Evolutionary conservation across 2,797 vertebrate genomes (phyloP), one percentile per base, ranked within the genome.

Genomic region (Pterois miles): DNA sequence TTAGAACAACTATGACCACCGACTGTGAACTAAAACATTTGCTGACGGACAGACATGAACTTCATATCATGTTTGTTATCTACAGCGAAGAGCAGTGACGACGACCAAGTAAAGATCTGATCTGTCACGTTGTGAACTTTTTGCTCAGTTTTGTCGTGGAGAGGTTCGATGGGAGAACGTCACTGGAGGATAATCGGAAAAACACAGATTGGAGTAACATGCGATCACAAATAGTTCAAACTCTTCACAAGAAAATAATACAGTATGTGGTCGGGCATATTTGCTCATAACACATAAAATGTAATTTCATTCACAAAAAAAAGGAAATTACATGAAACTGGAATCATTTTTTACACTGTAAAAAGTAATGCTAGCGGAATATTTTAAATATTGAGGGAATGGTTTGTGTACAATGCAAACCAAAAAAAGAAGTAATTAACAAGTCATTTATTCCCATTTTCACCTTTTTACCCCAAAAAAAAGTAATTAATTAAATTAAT

Each of bases 281-380:
- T 52, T 3, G 31, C 25, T 8, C 50, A 20, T n/a, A 33, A 74
- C 58, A 57, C 29, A 34, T 20, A 57, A 68, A 33, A 67, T 4
- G 6, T 50, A 1, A 16, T 18, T 38, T 33, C 4, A 54, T 5
- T 27, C 4, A 60, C 6, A 74, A 58, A 57, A 53, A 16, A 80
- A 29, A 40, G 25, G 18, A 40, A 22, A 31, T 43, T 5, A 11
- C 12, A 48, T 4, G n/a, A 23, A 29, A 71, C 0, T n/a, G 18
- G n/a, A 63, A 65, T 66, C 8, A 52, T 43, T 60, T 8, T 14
- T 29, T 14, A 62, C 60, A 72, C 33, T 73, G 34, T 31, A 70
- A 76, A 16, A 85, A 86, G 60, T 82, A 14, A 85, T 57, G 75
- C 78, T 63, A 76, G 82, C 65, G 43, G 8, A 64, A 10, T 1